These are phyloP conservation scores for Sorex maritimensis DNA, from an alignment of 2,797 vertebrate genomes.

Conservation along the genomic window DNA sequence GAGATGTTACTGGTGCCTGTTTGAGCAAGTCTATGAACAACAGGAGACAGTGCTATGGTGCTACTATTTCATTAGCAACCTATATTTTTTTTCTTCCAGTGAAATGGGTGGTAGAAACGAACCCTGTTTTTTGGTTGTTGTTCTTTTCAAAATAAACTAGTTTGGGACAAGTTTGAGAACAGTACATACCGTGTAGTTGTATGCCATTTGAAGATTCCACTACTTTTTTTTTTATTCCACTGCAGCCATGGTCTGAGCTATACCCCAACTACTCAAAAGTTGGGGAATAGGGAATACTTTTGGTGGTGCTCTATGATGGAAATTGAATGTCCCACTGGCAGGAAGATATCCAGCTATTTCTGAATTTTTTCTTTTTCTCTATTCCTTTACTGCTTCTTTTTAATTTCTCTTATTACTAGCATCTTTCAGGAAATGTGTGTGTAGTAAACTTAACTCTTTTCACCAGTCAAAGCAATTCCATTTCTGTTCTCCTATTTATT, in stretches of 20 bases:
- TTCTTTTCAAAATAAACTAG: not conserved
- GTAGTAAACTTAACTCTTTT: not conserved
- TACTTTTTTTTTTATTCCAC: not conserved
- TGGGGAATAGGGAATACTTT: too few relatives aligned
- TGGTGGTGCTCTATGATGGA: too few relatives aligned
- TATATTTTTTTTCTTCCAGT: not conserved
- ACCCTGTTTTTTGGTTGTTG: not conserved
- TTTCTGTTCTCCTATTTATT: not conserved
- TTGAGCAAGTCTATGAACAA: too few relatives aligned
- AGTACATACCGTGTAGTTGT: not conserved
- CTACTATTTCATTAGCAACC: slow-evolving; percentile 10
- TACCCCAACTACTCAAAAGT: too few relatives aligned
- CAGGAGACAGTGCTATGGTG: too few relatives aligned
- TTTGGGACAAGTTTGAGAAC: not conserved
- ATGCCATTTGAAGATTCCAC: not conserved
- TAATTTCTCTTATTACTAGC: too few relatives aligned
- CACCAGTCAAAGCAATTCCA: not conserved
- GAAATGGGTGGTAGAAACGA: not conserved
- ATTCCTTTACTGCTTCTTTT: too few relatives aligned
- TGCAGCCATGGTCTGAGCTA: too few relatives aligned
- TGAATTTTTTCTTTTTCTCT: too few relatives aligned
- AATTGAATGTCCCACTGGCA: too few relatives aligned
- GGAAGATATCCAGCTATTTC: too few relatives aligned
- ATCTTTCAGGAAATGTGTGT: not conserved
- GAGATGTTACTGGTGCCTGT: too few relatives aligned